Conservation (phyloP, 2,888 invertebrate genomes). For the Drosophila vallismaia region DNA sequence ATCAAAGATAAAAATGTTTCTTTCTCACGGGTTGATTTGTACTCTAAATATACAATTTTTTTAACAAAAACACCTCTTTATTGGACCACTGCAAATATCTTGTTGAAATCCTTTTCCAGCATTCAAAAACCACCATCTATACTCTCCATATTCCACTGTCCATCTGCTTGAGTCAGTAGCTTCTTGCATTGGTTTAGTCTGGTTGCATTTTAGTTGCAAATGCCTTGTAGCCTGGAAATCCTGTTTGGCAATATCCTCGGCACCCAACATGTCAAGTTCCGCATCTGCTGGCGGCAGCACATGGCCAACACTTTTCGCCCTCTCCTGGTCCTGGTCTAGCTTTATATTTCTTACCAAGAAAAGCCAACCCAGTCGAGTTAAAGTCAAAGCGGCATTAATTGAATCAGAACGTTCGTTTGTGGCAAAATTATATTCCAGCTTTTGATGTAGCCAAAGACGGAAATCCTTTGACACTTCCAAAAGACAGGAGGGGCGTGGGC, state of each 20-base stretch:
- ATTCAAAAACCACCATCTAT: background rate
- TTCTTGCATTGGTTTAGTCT: constrained; percentile 53
- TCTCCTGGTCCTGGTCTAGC: constrained; percentile 9
- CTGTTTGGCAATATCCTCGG: constrained; percentile 71
- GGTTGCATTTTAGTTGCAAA: constrained; percentile 63
- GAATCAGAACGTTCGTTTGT: constrained; percentile 31
- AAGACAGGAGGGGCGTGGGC: constrained; percentile 5
- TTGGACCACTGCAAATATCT: no score
- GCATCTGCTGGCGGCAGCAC: constrained; percentile 25
- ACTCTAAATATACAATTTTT: no score
- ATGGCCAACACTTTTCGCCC: constrained; percentile 18
- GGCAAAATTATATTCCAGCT: constrained; percentile 34
- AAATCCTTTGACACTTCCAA: constrained; percentile 26
- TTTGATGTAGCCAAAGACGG: constrained; percentile 30
- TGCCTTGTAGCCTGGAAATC: constrained; percentile 73
- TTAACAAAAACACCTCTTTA: background rate
- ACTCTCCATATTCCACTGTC: constrained; percentile 2
- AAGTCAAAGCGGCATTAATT: constrained; percentile 38
- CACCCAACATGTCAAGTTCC: constrained; percentile 51
- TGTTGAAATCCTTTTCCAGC: no score
- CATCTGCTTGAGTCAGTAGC: constrained; percentile 38
- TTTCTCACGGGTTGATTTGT: no score
- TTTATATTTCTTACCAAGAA: constrained; percentile 12
- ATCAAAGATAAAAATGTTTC: no score
- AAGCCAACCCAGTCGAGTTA: constrained; percentile 13